Conservation (phyloP, 53 echinoderm and acorn worm species). For the Pentamera pediparva region DNA sequence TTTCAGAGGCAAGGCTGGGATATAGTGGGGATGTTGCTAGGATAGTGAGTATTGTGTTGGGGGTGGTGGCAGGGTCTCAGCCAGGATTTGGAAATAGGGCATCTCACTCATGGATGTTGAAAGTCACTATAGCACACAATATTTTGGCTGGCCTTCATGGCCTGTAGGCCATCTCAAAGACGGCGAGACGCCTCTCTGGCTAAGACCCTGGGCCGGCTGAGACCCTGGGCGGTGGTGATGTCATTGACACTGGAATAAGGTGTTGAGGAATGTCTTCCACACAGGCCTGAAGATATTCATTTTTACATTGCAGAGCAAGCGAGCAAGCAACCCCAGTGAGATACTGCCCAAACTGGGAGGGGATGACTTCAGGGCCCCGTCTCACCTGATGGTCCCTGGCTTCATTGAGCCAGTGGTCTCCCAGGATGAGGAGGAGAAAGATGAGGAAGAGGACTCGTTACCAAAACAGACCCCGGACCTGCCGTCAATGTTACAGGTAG, state of each 20-base stretch:
- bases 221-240: background rate
- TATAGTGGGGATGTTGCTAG: too few relatives aligned
- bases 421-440: constrained; percentile 12
- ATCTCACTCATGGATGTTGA: too few relatives aligned
- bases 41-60: background rate
- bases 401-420: constrained; percentile 12
- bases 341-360: constrained; percentile 12
- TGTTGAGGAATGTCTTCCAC: background rate
- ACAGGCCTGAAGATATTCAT: too few relatives aligned
- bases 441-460: background rate
- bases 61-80: too few relatives aligned
- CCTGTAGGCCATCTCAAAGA: too few relatives aligned
- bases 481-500: constrained; percentile 9
- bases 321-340: constrained; percentile 9
- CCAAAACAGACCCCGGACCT: constrained; percentile 1
- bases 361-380: constrained; percentile 20
- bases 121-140: too few relatives aligned
- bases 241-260: background rate
- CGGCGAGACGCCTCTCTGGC: too few relatives aligned
- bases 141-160: too few relatives aligned
- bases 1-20: too few relatives aligned
- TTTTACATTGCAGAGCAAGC: background rate
- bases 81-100: too few relatives aligned
- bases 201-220: background rate
- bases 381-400: constrained; percentile 18